These are phyloP conservation scores for Sebastes elongatus DNA, from an alignment of 2,797 vertebrate species.

Conservation along the genomic window DNA sequence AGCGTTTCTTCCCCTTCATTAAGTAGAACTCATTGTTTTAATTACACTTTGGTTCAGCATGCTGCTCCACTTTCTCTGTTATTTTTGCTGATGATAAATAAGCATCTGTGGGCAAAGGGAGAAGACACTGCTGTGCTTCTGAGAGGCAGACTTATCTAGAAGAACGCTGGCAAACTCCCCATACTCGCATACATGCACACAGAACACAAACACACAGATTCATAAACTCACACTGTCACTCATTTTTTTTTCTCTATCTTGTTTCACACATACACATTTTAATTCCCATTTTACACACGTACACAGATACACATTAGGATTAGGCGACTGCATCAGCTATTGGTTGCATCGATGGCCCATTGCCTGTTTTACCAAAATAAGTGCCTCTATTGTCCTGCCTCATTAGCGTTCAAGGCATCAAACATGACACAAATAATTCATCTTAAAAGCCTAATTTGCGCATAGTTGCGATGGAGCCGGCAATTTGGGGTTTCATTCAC, in stretches of 20 bases:
- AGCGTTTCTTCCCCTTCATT: conserved; percentile 79
- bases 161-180: conserved; percentile 31
- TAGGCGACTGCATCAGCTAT: background rate
- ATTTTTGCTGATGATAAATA: conserved; percentile 74
- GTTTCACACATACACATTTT: background rate
- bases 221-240: background rate
- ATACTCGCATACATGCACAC: conserved; percentile 7
- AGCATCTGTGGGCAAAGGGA: conserved; percentile 56
- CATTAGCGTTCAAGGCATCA: conserved; percentile 6
- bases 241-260: background rate
- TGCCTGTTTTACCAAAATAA: conserved; percentile 4
- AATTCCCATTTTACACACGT: background rate
- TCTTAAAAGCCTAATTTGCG: background rate
- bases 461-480: background rate
- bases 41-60: conserved; percentile 74
- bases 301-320: background rate
- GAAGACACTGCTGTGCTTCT: conserved; percentile 45
- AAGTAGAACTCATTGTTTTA: conserved; percentile 81
- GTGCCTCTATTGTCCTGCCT: background rate
- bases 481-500: background rate
- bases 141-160: conserved; percentile 40
- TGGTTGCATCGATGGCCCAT: background rate
- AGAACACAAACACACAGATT: conserved; percentile 7
- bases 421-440: conserved; percentile 6
- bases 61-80: conserved; percentile 76